phyloP scores from a whole-genome alignment of 2,888 invertebrate genomes.

The Pandemis corylana region DNA sequence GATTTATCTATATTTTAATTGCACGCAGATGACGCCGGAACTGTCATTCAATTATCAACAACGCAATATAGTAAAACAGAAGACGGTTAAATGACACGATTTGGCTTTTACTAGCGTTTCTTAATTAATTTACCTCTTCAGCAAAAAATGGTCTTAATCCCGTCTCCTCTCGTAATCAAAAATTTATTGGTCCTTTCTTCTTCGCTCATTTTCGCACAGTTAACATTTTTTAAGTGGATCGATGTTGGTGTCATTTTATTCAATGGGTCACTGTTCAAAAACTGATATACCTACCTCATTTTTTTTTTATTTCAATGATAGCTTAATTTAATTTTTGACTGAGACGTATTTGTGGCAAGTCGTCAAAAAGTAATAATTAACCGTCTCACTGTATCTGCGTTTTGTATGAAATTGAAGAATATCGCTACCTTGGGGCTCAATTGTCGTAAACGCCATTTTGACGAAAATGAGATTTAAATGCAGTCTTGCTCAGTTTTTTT shows the following conservation, averaged over 20 bases:
- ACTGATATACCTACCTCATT: no score
- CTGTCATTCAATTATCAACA: slow-evolving; percentile 20
- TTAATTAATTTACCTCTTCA: slow-evolving; percentile 33
- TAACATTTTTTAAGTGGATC: slow-evolving; percentile 12
- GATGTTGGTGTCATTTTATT: background rate
- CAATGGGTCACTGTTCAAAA: no score
- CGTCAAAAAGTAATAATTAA: background rate
- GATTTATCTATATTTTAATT: background rate
- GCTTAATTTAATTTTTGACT: no score
- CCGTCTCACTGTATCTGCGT: no score
- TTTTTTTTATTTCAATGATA: no score
- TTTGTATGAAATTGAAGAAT: no score
- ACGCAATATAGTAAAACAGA: slow-evolving; percentile 25
- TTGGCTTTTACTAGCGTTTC: slow-evolving; percentile 23
- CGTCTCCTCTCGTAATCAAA: slow-evolving; percentile 36
- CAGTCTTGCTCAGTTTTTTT: no score
- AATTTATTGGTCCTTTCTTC: slow-evolving; percentile 33
- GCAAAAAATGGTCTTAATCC: slow-evolving; percentile 25
- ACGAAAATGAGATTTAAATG: no score
- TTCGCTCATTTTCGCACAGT: slow-evolving; percentile 19
- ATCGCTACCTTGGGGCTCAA: no score
- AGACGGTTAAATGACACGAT: slow-evolving; percentile 27
- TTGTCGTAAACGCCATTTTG: no score
- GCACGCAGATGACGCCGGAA: slow-evolving; percentile 9
- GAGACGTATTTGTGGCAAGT: no score